A percentile compares a stretch with the other conserved stretches of the same genome.
Conservation (phyloP, 2,888 invertebrate species). For the Argyra leucocephala region DNA sequence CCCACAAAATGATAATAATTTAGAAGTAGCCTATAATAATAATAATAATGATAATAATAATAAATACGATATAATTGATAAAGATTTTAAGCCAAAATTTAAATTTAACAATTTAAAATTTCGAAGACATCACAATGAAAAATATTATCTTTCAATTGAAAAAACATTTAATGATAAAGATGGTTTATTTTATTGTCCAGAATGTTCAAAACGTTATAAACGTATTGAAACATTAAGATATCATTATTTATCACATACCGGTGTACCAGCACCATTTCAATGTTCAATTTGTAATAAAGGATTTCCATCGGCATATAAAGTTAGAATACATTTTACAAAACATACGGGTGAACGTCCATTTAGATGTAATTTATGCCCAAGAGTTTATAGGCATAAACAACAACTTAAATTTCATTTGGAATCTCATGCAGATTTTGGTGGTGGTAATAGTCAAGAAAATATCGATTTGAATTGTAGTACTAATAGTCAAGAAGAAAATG, state of each 20-base stretch:
- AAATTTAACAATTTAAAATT: not conserved
- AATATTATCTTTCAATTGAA: not conserved
- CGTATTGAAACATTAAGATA: not conserved
- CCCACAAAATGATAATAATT: not conserved
- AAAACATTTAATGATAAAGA: not conserved
- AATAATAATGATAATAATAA: too few species aligned
- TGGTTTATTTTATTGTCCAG: not conserved
- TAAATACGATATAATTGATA: not conserved
- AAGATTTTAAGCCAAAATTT: not conserved
- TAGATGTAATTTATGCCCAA: not conserved
- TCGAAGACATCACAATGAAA: not conserved
- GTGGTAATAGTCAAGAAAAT: not conserved
- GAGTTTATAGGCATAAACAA: not conserved
- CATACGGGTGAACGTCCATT: not conserved
- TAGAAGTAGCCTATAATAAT: too few species aligned
- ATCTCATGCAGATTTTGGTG: not conserved
- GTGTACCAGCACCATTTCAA: conserved; percentile 4
- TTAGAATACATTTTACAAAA: not conserved
- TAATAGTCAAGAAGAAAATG: not conserved
- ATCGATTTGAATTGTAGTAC: not conserved
- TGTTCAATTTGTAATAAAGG: not conserved
- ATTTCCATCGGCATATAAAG: not conserved
- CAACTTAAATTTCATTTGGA: not conserved
- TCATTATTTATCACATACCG: not conserved
- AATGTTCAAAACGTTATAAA: conserved; percentile 3